Evolutionary conservation across 2,797 vertebrate species (phyloP).

Genomic region (Phoeniculus purpureus): DNA sequence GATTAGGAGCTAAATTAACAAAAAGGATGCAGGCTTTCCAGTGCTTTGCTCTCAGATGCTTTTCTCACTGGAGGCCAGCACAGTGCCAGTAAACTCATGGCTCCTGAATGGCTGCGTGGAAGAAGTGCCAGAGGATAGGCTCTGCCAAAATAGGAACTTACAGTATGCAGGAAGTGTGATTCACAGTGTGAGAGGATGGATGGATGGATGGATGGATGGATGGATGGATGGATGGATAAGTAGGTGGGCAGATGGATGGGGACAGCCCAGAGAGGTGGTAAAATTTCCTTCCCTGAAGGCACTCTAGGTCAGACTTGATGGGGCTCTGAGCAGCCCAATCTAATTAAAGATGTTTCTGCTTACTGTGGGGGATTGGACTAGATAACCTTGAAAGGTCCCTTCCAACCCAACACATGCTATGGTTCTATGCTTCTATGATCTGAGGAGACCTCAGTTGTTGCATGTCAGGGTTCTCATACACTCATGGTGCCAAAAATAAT

Average conservation of each 20-base stretch:
- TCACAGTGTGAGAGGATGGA: background rate
- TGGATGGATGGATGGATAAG: background rate
- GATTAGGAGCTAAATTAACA: slow-evolving; percentile 12
- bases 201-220: background rate
- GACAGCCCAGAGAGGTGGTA: too few relatives aligned
- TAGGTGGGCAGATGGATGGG: too few relatives aligned
- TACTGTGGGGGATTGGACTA: too few relatives aligned
- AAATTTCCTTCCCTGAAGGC: too few relatives aligned
- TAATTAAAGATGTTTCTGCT: too few relatives aligned
- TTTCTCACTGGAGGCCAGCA: background rate
- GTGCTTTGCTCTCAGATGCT: background rate
- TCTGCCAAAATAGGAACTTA: background rate
- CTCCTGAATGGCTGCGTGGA: background rate
- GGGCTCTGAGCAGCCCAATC: too few relatives aligned
- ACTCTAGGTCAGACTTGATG: too few relatives aligned
- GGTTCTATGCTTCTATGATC: background rate
- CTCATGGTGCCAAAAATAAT: background rate
- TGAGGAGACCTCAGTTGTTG: background rate
- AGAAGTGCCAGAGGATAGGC: background rate
- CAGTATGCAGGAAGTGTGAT: background rate
- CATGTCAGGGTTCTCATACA: background rate
- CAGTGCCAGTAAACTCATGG: background rate
- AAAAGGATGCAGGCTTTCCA: background rate
- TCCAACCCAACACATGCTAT: too few relatives aligned
- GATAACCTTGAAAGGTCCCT: too few relatives aligned